These are phyloP conservation scores for Stomatorhinus ivindoensis DNA, from an alignment of 2,113 vertebrate genomes.

Conservation along the genomic window DNA sequence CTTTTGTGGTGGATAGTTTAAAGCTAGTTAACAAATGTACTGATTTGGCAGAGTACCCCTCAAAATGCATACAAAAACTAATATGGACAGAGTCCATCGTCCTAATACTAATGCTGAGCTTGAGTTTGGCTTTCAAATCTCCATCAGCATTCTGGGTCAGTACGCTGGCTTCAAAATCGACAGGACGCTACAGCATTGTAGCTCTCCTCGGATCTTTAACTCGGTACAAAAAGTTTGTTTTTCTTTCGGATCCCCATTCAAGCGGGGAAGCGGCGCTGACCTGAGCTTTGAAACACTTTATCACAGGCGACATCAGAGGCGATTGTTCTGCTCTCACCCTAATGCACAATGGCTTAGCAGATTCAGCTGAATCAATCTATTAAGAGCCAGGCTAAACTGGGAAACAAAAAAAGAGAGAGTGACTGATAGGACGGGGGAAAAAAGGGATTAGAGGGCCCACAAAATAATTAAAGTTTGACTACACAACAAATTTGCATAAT, in stretches of 20 bases:
- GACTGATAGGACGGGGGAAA: constrained; percentile 40
- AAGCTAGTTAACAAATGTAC: background rate
- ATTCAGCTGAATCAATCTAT: constrained; percentile 46
- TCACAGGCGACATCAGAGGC: constrained; percentile 55
- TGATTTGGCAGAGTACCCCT: background rate
- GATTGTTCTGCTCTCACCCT: constrained; percentile 55
- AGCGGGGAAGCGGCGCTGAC: constrained; percentile 49
- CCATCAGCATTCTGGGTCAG: background rate
- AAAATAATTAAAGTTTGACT: constrained; percentile 36
- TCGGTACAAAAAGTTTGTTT: constrained; percentile 45
- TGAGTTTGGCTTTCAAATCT: background rate
- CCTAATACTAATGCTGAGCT: background rate
- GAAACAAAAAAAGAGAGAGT: constrained; percentile 33
- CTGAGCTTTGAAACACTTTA: constrained; percentile 50
- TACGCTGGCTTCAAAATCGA: background rate
- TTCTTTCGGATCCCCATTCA: constrained; percentile 52
- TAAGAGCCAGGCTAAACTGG: constrained; percentile 37
- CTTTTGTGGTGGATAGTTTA: background rate
- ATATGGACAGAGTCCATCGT: background rate
- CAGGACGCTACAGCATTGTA: background rate
- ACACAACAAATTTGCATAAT: constrained; percentile 55
- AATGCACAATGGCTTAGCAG: constrained; percentile 43
- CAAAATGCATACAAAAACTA: background rate
- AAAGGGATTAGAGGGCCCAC: constrained; percentile 41
- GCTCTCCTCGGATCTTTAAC: constrained; percentile 28